A percentile compares a stretch with the other conserved stretches of the same genome.
These are phyloP conservation scores for Drosophila orosa DNA, from an alignment of 1,140 invertebrate genomes.

Conservation along the genomic window DNA sequence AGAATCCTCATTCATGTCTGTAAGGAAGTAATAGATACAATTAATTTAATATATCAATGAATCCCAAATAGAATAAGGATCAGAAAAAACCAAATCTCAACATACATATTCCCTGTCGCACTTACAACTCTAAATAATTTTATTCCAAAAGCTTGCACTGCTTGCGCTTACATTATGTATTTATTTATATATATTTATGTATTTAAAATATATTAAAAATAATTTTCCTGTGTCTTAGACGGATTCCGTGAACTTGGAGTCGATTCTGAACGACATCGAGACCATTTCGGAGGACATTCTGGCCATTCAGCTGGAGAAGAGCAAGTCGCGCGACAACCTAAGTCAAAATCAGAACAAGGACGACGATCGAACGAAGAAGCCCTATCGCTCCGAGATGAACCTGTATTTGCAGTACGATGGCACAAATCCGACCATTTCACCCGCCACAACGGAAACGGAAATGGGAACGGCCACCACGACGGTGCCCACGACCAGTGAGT, in stretches of 20 bases:
- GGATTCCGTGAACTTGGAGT: conserved; percentile 84
- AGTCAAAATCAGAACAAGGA: conserved; percentile 38
- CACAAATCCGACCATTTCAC: conserved; percentile 57
- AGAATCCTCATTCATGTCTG: neutral
- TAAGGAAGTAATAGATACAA: no score
- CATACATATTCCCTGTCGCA: neutral
- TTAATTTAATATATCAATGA: neutral
- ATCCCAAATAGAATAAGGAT: neutral
- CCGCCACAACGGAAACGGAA: conserved; percentile 41
- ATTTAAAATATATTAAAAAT: neutral
- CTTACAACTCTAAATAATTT: neutral
- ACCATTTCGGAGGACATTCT: conserved; percentile 85
- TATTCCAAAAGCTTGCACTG: neutral
- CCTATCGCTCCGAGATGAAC: conserved; percentile 84
- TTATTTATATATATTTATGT: neutral
- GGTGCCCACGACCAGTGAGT: conserved; percentile 32
- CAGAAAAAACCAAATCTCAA: neutral
- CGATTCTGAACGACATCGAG: conserved; percentile 85
- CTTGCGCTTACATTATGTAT: neutral
- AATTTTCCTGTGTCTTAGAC: conserved; percentile 35
- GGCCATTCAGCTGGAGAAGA: conserved; percentile 76
- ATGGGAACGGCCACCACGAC: conserved; percentile 13
- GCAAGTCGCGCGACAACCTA: conserved; percentile 71
- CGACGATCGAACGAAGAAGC: conserved; percentile 65
- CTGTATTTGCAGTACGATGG: conserved; percentile 76